phyloP scores from a whole-genome alignment of 2,797 vertebrate species.

The Salmo trutta region DNA sequence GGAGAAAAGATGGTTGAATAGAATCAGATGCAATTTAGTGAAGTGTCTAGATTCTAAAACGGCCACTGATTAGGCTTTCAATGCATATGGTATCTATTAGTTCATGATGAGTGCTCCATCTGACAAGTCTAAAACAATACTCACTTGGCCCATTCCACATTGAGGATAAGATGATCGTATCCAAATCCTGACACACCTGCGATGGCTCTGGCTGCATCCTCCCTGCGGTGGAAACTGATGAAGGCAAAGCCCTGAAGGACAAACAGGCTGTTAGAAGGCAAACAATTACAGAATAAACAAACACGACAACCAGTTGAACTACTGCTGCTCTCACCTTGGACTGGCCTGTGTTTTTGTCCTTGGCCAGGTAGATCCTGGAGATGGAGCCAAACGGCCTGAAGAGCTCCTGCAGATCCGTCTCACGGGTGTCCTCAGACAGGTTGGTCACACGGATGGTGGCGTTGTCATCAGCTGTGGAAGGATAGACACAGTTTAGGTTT shows the following conservation, averaged over 20 bases:
- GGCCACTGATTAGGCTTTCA: too few species aligned
- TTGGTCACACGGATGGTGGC: constrained; percentile 98
- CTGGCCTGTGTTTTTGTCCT: constrained; percentile 97
- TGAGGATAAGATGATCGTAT: constrained; percentile 97
- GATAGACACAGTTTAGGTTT: background rate
- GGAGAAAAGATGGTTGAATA: background rate
- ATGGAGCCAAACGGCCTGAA: constrained; percentile 97
- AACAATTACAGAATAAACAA: too few species aligned
- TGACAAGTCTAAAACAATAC: constrained; percentile 39
- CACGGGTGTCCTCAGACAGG: constrained; percentile 94
- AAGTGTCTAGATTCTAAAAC: background rate
- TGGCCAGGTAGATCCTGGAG: constrained; percentile 95
- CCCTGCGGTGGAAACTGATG: constrained; percentile 95
- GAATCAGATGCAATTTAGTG: background rate
- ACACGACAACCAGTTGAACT: background rate
- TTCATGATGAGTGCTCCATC: too few species aligned
- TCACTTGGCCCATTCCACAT: constrained; percentile 98
- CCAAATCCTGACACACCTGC: constrained; percentile 94
- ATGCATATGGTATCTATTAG: too few species aligned
- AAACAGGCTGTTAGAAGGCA: background rate
- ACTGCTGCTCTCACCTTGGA: constrained; percentile 82
- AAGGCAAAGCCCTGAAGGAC: constrained; percentile 89
- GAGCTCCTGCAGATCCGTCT: constrained; percentile 96
- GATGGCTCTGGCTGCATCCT: constrained; percentile 91
- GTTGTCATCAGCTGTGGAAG: constrained; percentile 87